Base-by-base conservation (phyloP, 2,113 vertebrate species). In the Chaetops frenatus region DNA sequence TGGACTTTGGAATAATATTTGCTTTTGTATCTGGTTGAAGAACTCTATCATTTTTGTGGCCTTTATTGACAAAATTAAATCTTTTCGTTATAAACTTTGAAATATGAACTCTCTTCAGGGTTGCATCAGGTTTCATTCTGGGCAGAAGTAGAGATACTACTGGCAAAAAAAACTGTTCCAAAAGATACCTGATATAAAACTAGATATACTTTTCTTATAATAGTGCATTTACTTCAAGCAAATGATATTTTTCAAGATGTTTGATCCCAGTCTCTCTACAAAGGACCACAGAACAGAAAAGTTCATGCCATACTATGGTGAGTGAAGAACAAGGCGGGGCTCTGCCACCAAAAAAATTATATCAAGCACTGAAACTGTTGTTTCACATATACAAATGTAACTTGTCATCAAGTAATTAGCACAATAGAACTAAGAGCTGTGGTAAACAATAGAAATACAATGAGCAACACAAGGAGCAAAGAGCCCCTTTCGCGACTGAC, bases 381-480 rank as follows among this genome's bases (percentile, higher is more conserved):
- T 78, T 93, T 89, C 80, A 85, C 33, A 45, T 66, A 82, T 54
- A 88, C 38, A 88, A 92, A 88, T 56, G 57, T 48, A 86, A 62
- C 15, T 28, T 82, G 61, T 94, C 60, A 56, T 81, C 2, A 0
- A 92, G 51, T 83, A 96, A 97, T 73, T 94, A 89, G 66, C 48
- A 38, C 51, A 89, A 70, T 91, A 93, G 90, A 90, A 83, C 74
- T 62, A 74, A 86, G 56, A 94, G 67, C 53, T 95, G 64, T 91
- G 73, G 73, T 72, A 70, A 73, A 85, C 66, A 64, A 58, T 58
- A 86, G 45, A 87, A 89, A 77, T 58, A 62, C 25, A 70, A 23
- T 40, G 27, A 81, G 36, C 51, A 54, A 47, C 40, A 51, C 22
- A 66, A 54, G 44, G 7, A 81, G 53, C 62, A 50, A 60, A 51